These are phyloP conservation scores for Prunella strophiata DNA, from an alignment of 2,797 vertebrate genomes.

Conservation along the genomic window DNA sequence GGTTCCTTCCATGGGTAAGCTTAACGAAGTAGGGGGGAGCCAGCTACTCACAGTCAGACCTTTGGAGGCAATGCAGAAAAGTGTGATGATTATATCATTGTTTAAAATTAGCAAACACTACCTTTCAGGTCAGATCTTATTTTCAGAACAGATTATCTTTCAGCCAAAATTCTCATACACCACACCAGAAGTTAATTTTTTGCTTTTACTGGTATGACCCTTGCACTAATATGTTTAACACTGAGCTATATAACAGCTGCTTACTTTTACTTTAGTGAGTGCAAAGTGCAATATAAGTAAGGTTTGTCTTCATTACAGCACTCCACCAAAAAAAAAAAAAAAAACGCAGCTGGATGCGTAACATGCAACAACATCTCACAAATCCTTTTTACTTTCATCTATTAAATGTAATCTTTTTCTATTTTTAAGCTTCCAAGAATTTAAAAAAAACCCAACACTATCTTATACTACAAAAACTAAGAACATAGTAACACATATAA, in stretches of 20 bases:
- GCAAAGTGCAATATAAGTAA: neutral
- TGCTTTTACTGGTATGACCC: constrained; percentile 31
- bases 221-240: constrained; percentile 59
- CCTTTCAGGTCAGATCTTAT: constrained; percentile 15
- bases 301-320: neutral
- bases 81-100: neutral
- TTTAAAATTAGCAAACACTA: neutral
- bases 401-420: neutral
- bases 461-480: neutral
- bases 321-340: neutral
- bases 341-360: neutral
- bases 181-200: constrained; percentile 36
- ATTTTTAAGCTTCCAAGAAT: neutral
- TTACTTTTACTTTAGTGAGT: neutral
- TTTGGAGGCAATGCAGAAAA: neutral
- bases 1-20: neutral
- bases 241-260: constrained; percentile 27
- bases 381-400: neutral
- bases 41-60: neutral
- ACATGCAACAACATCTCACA: neutral
- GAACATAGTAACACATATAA: neutral
- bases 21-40: neutral
- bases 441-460: rapidly evolving
- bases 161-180: neutral
- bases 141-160: neutral